Conservation (phyloP, 2,888 invertebrate species). For the Xanthia togata region DNA sequence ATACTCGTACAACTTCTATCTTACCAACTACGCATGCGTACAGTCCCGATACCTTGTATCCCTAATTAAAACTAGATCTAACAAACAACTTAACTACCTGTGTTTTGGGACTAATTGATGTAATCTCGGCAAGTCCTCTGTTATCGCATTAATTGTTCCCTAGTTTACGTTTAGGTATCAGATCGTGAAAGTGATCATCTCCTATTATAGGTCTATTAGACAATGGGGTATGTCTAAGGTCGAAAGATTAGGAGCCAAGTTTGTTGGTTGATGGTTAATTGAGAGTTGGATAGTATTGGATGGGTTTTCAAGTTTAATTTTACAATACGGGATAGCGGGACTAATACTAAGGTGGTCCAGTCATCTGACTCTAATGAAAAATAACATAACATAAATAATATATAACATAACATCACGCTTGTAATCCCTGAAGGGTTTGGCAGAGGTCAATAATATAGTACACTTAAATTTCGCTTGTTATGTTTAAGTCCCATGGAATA, state of each 20-base stretch:
- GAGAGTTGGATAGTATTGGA: not conserved
- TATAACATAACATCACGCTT: too few relatives aligned
- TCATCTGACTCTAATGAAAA: not conserved
- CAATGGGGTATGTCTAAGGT: conserved; percentile 26
- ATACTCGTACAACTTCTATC: not conserved
- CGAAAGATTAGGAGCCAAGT: conserved; percentile 31
- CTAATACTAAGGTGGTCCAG: not conserved
- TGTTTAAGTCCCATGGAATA: too few relatives aligned
- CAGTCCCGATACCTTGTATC: not conserved
- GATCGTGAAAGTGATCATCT: conserved; percentile 45
- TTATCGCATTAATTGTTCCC: conserved; percentile 48
- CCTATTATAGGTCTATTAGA: conserved; percentile 35
- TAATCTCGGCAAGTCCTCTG: conserved; percentile 41
- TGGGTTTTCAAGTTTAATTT: not conserved
- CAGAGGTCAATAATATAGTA: too few relatives aligned
- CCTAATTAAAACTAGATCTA: conserved; percentile 28
- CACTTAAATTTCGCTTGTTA: too few relatives aligned
- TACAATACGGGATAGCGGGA: not conserved
- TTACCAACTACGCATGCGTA: conserved; percentile 18
- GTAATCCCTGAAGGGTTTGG: too few relatives aligned
- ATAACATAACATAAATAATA: not conserved
- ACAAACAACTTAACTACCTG: conserved; percentile 37
- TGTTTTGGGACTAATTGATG: conserved; percentile 33
- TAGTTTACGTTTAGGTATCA: conserved; percentile 24
- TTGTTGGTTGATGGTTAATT: conserved; percentile 15